Evolutionary conservation across 2,888 invertebrate species (phyloP).

Genomic region (Drosophila nr. fundita): DNA sequence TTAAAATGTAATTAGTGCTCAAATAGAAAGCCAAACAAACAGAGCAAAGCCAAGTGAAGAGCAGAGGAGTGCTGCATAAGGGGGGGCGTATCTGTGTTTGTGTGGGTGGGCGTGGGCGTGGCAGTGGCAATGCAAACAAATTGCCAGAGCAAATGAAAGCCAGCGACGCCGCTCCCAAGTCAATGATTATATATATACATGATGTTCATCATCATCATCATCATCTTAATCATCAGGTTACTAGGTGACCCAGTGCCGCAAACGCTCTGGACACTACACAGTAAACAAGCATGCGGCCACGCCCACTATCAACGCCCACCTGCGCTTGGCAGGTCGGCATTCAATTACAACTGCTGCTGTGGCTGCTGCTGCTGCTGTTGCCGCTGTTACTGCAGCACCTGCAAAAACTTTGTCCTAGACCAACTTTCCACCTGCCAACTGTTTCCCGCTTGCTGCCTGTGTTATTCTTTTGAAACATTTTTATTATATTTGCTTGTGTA

Average conservation of each 20-base stretch:
- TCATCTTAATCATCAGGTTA: conserved; percentile 71
- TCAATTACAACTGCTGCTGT: conserved; percentile 35
- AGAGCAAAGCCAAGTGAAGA: conserved; percentile 15
- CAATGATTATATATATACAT: conserved; percentile 61
- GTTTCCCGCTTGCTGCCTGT: conserved; percentile 7
- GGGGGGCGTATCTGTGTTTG: conserved; percentile 4
- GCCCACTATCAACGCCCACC: conserved; percentile 27
- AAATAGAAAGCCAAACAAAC: conserved; percentile 80
- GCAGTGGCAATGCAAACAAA: conserved; percentile 69
- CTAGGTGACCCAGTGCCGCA: conserved; percentile 81
- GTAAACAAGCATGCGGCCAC: conserved; percentile 9
- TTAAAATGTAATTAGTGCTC: conserved; percentile 82
- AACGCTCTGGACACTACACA: conserved; percentile 42
- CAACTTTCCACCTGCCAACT: conserved; percentile 64
- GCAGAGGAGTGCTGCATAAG: neutral
- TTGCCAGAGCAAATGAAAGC: conserved; percentile 62
- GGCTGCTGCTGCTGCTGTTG: neutral
- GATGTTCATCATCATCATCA: neutral
- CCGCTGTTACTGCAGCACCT: conserved; percentile 16
- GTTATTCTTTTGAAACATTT: conserved; percentile 66
- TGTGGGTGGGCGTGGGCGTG: conserved; percentile 46
- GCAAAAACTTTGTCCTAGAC: conserved; percentile 79
- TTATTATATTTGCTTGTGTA: conserved; percentile 53
- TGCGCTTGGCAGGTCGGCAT: conserved; percentile 33
- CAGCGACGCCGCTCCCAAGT: conserved; percentile 57